phyloP scores from a whole-genome alignment of 2,888 invertebrate genomes.

The Aspidiotus destructor region DNA sequence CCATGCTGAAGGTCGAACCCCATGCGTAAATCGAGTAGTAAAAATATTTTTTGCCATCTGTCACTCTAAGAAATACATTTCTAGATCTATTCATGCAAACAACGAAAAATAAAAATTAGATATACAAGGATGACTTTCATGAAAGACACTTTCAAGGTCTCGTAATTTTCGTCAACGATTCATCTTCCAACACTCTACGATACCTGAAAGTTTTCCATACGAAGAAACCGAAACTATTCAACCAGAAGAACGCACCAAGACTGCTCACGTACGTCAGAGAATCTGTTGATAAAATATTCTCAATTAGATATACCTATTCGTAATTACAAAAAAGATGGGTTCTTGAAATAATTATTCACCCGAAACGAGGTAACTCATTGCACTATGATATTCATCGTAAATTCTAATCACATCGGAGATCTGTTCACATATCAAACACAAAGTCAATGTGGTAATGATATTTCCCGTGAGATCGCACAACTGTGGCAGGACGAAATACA shows the following conservation, averaged over 20 bases:
- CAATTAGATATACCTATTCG: neutral
- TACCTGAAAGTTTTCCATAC: conserved; percentile 79
- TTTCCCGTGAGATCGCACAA: conserved; percentile 72
- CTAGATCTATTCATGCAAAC: conserved; percentile 51
- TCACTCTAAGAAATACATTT: conserved; percentile 73
- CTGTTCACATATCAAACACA: conserved; percentile 67
- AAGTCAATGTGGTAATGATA: conserved; percentile 68
- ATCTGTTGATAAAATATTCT: conserved; percentile 48
- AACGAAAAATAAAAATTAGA: no score
- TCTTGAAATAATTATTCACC: conserved; percentile 46
- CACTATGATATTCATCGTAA: conserved; percentile 69
- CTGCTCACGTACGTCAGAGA: conserved; percentile 65
- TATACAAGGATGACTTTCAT: no score
- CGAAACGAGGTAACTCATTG: conserved; percentile 68
- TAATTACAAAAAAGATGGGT: neutral
- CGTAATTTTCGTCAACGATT: no score
- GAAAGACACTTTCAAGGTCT: no score
- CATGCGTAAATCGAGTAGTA: conserved; percentile 76
- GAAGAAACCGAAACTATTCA: conserved; percentile 75
- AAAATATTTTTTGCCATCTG: conserved; percentile 76
- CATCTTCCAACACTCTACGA: no score
- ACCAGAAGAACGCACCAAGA: conserved; percentile 74
- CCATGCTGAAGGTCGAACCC: conserved; percentile 61
- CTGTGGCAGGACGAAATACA: conserved; percentile 74
- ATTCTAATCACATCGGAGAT: conserved; percentile 67